These are phyloP conservation scores for Elephantulus edwardii DNA, from an alignment of 2,113 vertebrate genomes.

Conservation along the genomic window DNA sequence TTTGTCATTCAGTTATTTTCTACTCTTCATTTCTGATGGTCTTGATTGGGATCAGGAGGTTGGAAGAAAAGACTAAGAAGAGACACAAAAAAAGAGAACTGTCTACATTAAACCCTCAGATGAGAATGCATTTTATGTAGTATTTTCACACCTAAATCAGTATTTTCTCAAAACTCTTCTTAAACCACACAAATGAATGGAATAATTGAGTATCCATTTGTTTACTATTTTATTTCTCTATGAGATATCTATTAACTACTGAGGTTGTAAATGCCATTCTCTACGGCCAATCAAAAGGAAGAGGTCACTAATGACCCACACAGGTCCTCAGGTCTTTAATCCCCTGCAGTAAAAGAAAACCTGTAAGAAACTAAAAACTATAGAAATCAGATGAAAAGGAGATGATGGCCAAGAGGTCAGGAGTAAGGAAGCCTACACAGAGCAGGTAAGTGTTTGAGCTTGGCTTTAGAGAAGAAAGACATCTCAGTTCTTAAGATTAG, in stretches of 20 bases:
- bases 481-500: not conserved
- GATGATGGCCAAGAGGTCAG: not conserved
- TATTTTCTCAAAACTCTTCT: not conserved
- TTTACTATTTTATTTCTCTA: not conserved
- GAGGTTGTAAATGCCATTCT: not conserved
- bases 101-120: not conserved
- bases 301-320: not conserved
- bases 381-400: not conserved
- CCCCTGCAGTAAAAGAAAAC: conserved; percentile 15
- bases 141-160: not conserved
- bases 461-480: not conserved
- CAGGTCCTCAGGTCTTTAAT: not conserved
- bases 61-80: not conserved
- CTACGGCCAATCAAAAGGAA: conserved; percentile 3
- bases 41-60: not conserved
- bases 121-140: not conserved
- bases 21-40: not conserved
- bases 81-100: not conserved
- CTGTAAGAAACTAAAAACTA: not conserved
- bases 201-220: not conserved
- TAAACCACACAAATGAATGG: not conserved
- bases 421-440: not conserved
- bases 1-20: conserved; percentile 15
- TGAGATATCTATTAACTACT: conserved; percentile 12
- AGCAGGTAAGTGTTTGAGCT: not conserved